A percentile compares a stretch with the other conserved stretches of the same genome.
These are phyloP conservation scores for Hippocampus mohnikei DNA, from an alignment of 2,113 vertebrate species.

Conservation along the genomic window DNA sequence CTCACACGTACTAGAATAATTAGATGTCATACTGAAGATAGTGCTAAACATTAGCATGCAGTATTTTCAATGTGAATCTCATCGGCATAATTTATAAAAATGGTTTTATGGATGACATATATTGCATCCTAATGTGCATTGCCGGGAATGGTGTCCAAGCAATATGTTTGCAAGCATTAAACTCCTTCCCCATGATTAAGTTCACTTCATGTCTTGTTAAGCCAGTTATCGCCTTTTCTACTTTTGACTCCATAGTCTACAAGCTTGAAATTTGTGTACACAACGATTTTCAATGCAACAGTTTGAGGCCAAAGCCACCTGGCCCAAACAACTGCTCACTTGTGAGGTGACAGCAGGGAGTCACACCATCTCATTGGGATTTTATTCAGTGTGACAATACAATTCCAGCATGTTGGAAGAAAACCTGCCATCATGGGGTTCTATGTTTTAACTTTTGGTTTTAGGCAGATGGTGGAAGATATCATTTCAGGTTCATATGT, in stretches of 20 bases:
- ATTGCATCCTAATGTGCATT: not conserved
- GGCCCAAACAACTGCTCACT: slow-evolving; percentile 20
- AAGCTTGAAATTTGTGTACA: too few relatives aligned
- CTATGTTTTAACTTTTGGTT: too few relatives aligned
- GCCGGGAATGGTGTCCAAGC: not conserved
- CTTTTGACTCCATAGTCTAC: not conserved
- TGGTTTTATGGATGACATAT: not conserved
- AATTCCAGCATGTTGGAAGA: slow-evolving; percentile 1
- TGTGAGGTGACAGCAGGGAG: not conserved
- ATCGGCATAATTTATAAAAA: not conserved
- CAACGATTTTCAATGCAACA: too few relatives aligned
- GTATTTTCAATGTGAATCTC: not conserved
- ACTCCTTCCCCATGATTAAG: too few relatives aligned
- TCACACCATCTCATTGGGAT: slow-evolving; percentile 32
- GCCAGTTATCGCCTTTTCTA: slow-evolving; percentile 20
- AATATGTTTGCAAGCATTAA: not conserved
- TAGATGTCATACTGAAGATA: slow-evolving; percentile 34
- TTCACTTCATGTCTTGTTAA: too few relatives aligned
- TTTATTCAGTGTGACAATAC: slow-evolving; percentile 17
- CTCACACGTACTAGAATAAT: slow-evolving; percentile 18
- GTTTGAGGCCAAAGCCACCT: not conserved
- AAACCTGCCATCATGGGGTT: slow-evolving; percentile 19
- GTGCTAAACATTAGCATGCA: slow-evolving; percentile 14
- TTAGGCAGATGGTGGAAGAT: too few relatives aligned
- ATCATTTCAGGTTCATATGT: too few relatives aligned